These are phyloP conservation scores for Oasisia sp. DNA, from an alignment of 2,888 invertebrate species.

Conservation along the genomic window DNA sequence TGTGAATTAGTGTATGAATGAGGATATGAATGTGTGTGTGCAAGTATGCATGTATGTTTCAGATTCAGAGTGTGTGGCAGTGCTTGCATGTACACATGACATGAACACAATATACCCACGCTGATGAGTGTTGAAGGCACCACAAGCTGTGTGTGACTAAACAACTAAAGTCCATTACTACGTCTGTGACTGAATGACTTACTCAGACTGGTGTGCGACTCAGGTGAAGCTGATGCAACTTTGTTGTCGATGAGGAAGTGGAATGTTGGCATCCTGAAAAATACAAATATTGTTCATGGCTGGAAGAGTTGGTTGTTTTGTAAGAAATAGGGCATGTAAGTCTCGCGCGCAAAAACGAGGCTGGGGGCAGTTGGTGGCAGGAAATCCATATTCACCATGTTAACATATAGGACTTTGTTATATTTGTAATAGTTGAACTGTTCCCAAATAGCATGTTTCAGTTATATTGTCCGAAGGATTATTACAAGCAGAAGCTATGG, in stretches of 20 bases:
- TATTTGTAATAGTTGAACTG: too few species aligned
- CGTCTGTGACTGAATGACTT: background rate
- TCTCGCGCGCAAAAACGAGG: too few species aligned
- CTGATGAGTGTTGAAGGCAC: too few species aligned
- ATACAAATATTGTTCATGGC: background rate
- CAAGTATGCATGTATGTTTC: background rate
- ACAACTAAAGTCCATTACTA: background rate
- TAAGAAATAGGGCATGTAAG: too few species aligned
- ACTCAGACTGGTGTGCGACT: background rate
- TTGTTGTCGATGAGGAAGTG: background rate
- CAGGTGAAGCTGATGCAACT: background rate
- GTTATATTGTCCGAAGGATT: too few species aligned
- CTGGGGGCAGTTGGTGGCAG: too few species aligned
- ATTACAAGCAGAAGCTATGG: too few species aligned
- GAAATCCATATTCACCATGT: too few species aligned
- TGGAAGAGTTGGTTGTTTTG: conserved; percentile 38
- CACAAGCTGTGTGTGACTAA: background rate
- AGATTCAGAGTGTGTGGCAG: background rate
- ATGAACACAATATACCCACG: background rate
- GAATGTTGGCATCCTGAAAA: background rate
- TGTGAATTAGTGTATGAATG: background rate
- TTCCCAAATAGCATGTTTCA: too few species aligned
- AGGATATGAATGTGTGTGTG: background rate
- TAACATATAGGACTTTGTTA: too few species aligned
- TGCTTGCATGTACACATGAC: background rate